Evolutionary conservation across 2,888 invertebrate genomes (phyloP).

Genomic region (Drosophila anceps): DNA sequence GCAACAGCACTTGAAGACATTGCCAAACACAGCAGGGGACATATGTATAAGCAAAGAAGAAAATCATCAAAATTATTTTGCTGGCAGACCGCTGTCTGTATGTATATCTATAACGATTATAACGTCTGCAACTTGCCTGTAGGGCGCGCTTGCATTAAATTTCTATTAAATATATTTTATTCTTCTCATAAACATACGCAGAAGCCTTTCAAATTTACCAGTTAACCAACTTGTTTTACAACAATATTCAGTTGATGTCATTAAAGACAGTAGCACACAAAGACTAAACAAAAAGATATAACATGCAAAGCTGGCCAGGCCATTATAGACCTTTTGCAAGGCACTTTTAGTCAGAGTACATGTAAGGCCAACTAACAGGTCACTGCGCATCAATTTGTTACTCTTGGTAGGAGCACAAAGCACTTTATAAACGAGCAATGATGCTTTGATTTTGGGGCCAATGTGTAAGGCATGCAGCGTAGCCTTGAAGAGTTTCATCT

Average conservation of each 20-base stretch:
- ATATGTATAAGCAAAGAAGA: no score
- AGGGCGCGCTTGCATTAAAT: no score
- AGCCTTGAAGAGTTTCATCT: background rate
- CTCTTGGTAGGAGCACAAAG: background rate
- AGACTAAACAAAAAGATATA: background rate
- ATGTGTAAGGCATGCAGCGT: background rate
- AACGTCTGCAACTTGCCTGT: no score
- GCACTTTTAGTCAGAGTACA: background rate
- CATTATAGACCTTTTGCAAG: background rate
- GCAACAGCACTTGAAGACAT: no score
- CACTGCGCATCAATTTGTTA: conserved; percentile 2
- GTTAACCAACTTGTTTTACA: background rate
- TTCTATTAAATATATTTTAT: background rate
- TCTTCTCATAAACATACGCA: background rate
- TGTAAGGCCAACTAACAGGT: background rate
- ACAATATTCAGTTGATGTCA: background rate
- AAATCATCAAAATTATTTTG: no score
- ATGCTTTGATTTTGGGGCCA: background rate
- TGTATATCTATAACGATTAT: no score
- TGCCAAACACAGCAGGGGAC: no score
- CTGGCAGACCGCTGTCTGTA: no score
- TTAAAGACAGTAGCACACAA: background rate
- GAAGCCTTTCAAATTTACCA: background rate
- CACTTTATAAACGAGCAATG: background rate
- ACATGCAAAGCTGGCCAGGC: background rate